Percentiles rank a stretch among this genome's conserved stretches.
Evolutionary conservation across 2,888 invertebrate genomes (phyloP).

Genomic region (Dendrolimus pini): DNA sequence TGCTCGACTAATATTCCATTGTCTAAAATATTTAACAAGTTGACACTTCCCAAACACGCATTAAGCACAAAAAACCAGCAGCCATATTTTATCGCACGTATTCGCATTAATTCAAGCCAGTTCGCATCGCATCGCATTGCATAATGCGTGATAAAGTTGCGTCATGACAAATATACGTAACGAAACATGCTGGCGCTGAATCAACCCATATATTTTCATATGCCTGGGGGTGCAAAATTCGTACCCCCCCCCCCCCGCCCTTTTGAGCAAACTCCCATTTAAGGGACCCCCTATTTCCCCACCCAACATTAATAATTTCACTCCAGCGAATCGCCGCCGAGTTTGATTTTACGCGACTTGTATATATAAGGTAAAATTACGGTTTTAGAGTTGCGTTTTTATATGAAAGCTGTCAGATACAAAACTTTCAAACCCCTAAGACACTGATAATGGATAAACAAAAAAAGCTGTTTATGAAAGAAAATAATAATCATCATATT

Average conservation of each 20-base stretch:
- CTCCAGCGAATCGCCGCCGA: constrained; percentile 23
- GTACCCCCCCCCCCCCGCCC: constrained; percentile 1
- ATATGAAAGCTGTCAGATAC: background rate
- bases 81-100: background rate
- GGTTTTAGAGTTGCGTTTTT: background rate
- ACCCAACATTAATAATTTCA: constrained; percentile 32
- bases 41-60: no score
- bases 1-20: no score
- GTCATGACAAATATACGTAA: constrained; percentile 5
- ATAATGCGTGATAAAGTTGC: background rate
- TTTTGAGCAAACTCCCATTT: background rate
- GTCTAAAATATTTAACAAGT: no score
- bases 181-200: constrained; percentile 17
- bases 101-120: background rate
- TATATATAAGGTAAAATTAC: constrained; percentile 27
- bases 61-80: no score
- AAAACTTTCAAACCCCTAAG: no score
- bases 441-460: no score
- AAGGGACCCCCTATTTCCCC: constrained; percentile 10
- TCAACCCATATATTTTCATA: constrained; percentile 21
- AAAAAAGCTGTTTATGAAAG: no score
- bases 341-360: constrained; percentile 28
- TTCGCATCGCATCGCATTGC: background rate
- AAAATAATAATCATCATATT: no score
- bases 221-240: constrained; percentile 3